phyloP scores from a whole-genome alignment of 2,113 vertebrate species.

The Glaucidium brasilianum region DNA sequence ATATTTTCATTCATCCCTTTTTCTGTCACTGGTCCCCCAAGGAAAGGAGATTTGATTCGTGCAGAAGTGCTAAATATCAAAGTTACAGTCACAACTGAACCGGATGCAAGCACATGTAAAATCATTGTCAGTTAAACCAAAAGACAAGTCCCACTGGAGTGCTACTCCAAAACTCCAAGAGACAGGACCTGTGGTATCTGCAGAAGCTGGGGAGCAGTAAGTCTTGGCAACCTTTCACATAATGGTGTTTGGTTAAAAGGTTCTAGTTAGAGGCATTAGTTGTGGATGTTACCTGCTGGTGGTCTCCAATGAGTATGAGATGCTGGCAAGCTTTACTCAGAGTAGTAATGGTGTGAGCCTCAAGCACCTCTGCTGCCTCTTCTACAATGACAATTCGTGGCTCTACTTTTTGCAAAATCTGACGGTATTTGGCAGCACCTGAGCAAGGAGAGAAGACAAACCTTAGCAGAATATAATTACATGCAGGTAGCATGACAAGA shows the following conservation, averaged over 20 bases:
- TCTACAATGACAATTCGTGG: constrained; percentile 89
- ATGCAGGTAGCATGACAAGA: background rate
- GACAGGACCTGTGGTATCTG: background rate
- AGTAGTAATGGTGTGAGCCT: constrained; percentile 92
- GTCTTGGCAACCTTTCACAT: background rate
- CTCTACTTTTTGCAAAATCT: constrained; percentile 81
- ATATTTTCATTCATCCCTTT: background rate
- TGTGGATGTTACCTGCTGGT: constrained; percentile 85
- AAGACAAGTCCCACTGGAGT: background rate
- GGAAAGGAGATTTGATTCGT: background rate
- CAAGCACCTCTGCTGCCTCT: constrained; percentile 94
- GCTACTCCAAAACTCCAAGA: background rate
- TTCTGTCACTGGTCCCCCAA: background rate
- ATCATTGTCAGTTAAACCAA: background rate
- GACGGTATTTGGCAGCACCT: constrained; percentile 91
- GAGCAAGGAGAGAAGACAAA: background rate
- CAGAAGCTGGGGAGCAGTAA: background rate
- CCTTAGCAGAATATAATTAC: background rate
- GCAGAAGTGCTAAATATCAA: background rate
- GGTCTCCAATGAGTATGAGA: constrained; percentile 96
- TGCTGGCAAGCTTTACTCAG: constrained; percentile 88
- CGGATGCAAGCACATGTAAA: background rate
- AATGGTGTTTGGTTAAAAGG: background rate
- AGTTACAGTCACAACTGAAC: background rate
- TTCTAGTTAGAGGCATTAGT: background rate